phyloP scores from a whole-genome alignment of 2,888 invertebrate genomes.

The Corythucha ciliata region DNA sequence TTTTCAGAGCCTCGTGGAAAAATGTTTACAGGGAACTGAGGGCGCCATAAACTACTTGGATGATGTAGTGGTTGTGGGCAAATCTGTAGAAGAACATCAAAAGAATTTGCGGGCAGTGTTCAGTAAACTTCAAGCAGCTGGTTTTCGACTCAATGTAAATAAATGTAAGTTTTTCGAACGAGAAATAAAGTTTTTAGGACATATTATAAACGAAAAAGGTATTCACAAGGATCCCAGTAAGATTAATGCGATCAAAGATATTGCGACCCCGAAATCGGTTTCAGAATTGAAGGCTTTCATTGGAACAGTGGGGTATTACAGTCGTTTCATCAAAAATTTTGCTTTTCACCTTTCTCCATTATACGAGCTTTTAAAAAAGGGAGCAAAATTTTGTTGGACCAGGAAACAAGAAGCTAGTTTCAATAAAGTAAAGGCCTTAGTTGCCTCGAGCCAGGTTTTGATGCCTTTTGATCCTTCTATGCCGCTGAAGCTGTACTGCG shows the following conservation, averaged over 20 bases:
- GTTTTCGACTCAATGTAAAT: no score
- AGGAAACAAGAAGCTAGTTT: background rate
- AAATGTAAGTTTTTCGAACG: no score
- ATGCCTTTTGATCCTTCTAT: slow-evolving; percentile 14
- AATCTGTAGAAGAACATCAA: no score
- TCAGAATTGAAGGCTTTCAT: slow-evolving; percentile 1
- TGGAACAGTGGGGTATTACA: slow-evolving; percentile 1
- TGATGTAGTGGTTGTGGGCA: no score
- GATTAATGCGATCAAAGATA: slow-evolving; percentile 2
- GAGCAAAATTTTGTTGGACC: background rate
- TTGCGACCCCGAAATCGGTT: slow-evolving; percentile 2
- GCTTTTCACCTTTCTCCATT: background rate
- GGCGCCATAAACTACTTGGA: no score
- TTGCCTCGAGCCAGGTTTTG: background rate
- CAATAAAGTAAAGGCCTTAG: background rate
- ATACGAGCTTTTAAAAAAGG: slow-evolving; percentile 14
- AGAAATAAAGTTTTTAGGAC: slow-evolving; percentile 5
- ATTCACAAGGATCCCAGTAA: background rate
- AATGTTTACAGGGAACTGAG: no score
- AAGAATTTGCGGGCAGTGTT: no score
- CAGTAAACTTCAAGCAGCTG: no score
- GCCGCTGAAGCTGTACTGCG: no score
- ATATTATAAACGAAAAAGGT: slow-evolving; percentile 6
- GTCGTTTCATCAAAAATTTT: slow-evolving; percentile 2
- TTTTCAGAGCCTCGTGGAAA: no score